A percentile compares a stretch with the other conserved stretches of the same genome.
These are phyloP conservation scores for Diarsia mendica DNA, from an alignment of 2,888 invertebrate genomes.

Conservation along the genomic window DNA sequence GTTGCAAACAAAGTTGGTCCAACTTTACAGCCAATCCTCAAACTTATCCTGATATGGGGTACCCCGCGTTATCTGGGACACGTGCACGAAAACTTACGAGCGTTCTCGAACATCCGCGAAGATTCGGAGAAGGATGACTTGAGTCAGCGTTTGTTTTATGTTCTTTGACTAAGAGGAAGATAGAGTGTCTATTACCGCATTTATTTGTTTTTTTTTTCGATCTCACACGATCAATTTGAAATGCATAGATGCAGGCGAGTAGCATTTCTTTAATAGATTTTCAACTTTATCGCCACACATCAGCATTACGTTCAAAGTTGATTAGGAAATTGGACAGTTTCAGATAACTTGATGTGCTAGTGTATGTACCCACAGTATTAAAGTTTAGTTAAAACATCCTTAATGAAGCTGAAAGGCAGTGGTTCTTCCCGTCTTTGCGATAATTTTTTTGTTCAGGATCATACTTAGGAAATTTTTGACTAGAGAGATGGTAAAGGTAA, in stretches of 20 bases:
- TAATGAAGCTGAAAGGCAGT: neutral
- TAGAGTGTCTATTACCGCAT: neutral
- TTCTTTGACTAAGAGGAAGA: neutral
- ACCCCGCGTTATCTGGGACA: constrained; percentile 51
- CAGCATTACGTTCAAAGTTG: too few relatives aligned
- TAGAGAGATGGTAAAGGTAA: neutral
- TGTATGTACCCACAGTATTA: neutral
- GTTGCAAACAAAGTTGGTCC: constrained; percentile 40
- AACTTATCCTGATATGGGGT: constrained; percentile 46
- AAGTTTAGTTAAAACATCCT: neutral
- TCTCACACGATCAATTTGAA: neutral
- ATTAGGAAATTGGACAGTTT: too few relatives aligned
- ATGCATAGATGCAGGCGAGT: too few relatives aligned
- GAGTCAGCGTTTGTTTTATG: constrained; percentile 33
- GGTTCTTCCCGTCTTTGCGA: neutral
- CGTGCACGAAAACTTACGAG: constrained; percentile 54
- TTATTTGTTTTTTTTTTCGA: neutral
- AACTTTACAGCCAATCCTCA: constrained; percentile 48
- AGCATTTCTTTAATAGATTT: too few relatives aligned
- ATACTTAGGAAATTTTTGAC: neutral
- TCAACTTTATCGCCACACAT: too few relatives aligned
- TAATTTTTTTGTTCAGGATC: neutral
- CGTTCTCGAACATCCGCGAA: constrained; percentile 17
- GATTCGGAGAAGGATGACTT: constrained; percentile 11
- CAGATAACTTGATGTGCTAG: neutral